Conservation (phyloP, 1,140 invertebrate species). For the Drosophila ambigua region DNA sequence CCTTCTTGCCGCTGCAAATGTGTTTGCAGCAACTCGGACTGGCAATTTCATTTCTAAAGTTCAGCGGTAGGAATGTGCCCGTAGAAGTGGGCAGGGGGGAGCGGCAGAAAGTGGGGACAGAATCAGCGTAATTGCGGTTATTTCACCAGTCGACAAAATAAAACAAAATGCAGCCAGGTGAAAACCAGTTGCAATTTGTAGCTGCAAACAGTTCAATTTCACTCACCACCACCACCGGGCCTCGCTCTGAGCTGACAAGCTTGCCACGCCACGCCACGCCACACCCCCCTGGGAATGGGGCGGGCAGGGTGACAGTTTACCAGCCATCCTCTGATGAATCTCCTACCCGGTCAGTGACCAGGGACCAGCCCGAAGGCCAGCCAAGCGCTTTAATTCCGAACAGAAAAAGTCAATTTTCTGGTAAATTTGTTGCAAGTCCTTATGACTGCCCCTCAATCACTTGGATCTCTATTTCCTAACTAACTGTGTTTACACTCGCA, state of each 20-base stretch:
- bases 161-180: slow-evolving; percentile 75
- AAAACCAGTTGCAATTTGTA: slow-evolving; percentile 81
- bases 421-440: slow-evolving; percentile 80
- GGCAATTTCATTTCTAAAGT: slow-evolving; percentile 75
- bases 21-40: slow-evolving; percentile 33
- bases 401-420: slow-evolving; percentile 83
- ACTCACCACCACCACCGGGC: slow-evolving; percentile 4
- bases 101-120: slow-evolving; percentile 3
- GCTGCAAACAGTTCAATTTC: slow-evolving; percentile 82
- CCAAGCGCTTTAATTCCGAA: slow-evolving; percentile 71
- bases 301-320: slow-evolving; percentile 24
- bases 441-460: slow-evolving; percentile 79
- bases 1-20: slow-evolving; percentile 72
- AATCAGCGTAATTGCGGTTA: slow-evolving; percentile 79
- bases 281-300: slow-evolving; percentile 4
- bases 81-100: not conserved
- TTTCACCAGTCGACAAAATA: slow-evolving; percentile 79
- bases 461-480: slow-evolving; percentile 77
- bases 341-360: not conserved
- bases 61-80: not conserved
- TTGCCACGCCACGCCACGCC: slow-evolving; percentile 39
- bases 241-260: slow-evolving; percentile 54
- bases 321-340: slow-evolving; percentile 10
- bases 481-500: slow-evolving; percentile 41
- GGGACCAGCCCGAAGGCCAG: not conserved